Evolutionary conservation across 2,888 invertebrate species (phyloP), one percentile per base, ranked within the genome.

Genomic region (Lysandra coridon): DNA sequence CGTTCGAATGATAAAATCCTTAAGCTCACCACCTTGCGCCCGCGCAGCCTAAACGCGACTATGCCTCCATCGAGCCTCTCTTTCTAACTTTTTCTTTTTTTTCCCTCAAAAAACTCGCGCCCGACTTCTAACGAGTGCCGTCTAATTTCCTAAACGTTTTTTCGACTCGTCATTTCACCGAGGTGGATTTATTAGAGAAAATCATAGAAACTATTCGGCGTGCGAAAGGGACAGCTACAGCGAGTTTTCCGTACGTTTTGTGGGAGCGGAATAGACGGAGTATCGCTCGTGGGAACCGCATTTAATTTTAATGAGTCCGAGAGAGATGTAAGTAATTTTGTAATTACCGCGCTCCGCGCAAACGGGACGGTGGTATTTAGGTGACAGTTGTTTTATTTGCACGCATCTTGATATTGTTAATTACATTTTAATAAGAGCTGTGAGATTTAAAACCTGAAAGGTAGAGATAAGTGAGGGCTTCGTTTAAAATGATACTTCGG

Each of bases 1-100:
- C 93, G 93, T 93, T 91, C 90, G 91, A 93, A 93, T 93, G 90
- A 91, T 90, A 92, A 75, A 91, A 91, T 93, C 90, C 92, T 90
- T 89, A 92, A 93, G 93, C 91, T 89, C 86, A 93, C 94, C 90
- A 91, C 93, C 94, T 92, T 87, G 92, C 93, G 91, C 92, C 85
- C 87, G 93, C 94, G 92, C 93, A 91, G 90, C 93, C 90, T 89
- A 89, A 88, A 90, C 88, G 84, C 91, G 92, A 94, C 94, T 94
- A 94, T 93, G 89, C 92, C 90, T 92, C 85, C 87, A 86, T 88
- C 84, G 88, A 92, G 88, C 91, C 92, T 93, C 94, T 94, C 94
- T 94, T 93, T 94, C 94, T 88, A 89, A 87, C 92, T 86, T 88
- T 90, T 92, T 92, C 90, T 84, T 89, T 92, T 93, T 91, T 93